These are phyloP conservation scores for Phataginus tricuspis DNA, from an alignment of 2,797 vertebrate species.

Conservation along the genomic window DNA sequence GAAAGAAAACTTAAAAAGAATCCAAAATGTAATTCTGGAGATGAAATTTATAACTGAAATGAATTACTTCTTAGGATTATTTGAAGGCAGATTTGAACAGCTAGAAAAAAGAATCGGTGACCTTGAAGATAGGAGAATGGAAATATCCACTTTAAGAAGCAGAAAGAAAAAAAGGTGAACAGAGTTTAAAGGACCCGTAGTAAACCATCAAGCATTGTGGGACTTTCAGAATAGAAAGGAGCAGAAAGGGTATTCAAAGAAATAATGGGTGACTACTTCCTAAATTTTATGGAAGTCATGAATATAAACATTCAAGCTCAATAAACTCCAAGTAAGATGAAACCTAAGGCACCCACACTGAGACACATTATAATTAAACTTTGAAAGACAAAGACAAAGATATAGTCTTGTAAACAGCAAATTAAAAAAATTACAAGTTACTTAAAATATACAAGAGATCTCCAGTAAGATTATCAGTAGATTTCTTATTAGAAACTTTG, in stretches of 20 bases:
- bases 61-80: background rate
- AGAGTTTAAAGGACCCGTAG: background rate
- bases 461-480: background rate
- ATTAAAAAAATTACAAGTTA: background rate
- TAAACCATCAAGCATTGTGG: background rate
- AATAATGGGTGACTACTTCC: background rate
- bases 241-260: background rate
- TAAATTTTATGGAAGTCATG: background rate
- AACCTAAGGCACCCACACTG: background rate
- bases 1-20: background rate
- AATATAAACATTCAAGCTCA: background rate
- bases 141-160: background rate
- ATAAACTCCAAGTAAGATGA: background rate
- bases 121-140: background rate
- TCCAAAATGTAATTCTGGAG: background rate
- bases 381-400: background rate
- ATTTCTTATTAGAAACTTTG: background rate
- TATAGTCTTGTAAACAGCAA: background rate
- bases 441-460: background rate
- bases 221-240: background rate
- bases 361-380: background rate
- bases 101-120: background rate
- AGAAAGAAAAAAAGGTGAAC: background rate
- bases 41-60: background rate
- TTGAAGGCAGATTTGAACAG: background rate